Evolutionary conservation across 2,888 invertebrate species (phyloP), one percentile per base, ranked within the genome.

Genomic region (Eupithecia abbreviata): DNA sequence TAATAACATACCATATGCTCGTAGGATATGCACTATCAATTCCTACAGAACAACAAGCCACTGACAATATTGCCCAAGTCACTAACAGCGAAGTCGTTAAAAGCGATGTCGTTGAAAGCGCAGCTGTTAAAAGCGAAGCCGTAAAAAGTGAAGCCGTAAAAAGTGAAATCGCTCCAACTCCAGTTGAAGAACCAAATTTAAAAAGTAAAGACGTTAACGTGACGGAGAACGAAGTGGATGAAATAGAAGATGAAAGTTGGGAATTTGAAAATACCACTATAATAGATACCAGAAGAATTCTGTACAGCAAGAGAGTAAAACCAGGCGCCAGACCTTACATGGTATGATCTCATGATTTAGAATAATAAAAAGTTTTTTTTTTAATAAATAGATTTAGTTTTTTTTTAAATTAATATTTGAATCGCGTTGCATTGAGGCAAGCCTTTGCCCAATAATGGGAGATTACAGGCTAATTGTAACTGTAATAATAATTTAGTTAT

Each of bases 321-420:
- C 82, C 83, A 55, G 93, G 92, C 2, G 91, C 88, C 74, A 85
- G 94, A 62, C 92, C 94, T 12, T 94, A 94, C 43, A 94, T 94
- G 94, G 94, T 94, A 85, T 79, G 62, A 71, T 30, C 12, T 30
- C 10, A n/a, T 62, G 12, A 6, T 4, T 43, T 43, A 30, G 30
- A 30, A 30, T 30, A 30, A 30, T 30, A 30, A 30, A 30, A 1
- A 30, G 30, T 30, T 30, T 30, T 30, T 30, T 30, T 30, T 30
- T 30, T 1, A 30, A 30, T 30, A 30, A 30, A 30, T 30, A 30
- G 30, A 30, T 30, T 30, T 30, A 30, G 30, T 30, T 30, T 30
- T 30, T 30, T 30, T 30, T 30, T 30, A 1, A 1, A 30, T 30
- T 30, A 30, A 30, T 30, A 30, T 30, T 30, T 30, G 30, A 30